Conservation (phyloP, 2,113 vertebrate species). For the Lichenostomus cassidix region DNA sequence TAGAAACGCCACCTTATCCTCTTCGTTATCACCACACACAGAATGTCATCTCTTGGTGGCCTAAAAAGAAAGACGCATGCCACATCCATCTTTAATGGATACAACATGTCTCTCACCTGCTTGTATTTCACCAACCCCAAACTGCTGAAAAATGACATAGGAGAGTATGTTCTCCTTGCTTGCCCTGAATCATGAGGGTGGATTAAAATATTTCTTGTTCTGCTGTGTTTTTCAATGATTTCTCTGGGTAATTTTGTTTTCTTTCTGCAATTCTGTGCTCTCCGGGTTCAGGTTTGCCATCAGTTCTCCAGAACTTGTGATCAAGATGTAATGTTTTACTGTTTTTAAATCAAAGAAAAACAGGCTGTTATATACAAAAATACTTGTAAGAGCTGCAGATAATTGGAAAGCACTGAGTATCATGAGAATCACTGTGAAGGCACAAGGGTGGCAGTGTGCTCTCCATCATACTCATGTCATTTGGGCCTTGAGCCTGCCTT, state of each 20-base stretch:
- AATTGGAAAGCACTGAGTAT: background rate
- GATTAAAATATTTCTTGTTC: background rate
- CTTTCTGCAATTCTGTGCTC: background rate
- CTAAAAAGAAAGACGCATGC: slow-evolving; percentile 3
- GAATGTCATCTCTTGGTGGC: slow-evolving; percentile 27
- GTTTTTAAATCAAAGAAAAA: background rate
- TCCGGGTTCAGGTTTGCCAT: background rate
- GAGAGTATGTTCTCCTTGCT: background rate
- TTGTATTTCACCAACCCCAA: background rate
- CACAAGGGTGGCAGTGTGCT: background rate
- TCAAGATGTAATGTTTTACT: background rate
- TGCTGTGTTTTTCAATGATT: background rate
- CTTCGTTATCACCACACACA: background rate
- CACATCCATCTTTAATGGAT: slow-evolving; percentile 36
- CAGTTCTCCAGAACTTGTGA: background rate
- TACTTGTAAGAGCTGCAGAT: background rate
- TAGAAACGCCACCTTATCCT: slow-evolving; percentile 28
- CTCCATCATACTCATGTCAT: background rate
- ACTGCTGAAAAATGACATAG: background rate
- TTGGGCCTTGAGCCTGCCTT: background rate
- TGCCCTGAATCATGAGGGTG: background rate
- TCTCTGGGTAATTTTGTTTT: background rate
- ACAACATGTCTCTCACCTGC: background rate
- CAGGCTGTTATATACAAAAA: background rate
- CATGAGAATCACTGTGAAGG: background rate